These are phyloP conservation scores for Zapornia atra DNA, from an alignment of 2,113 vertebrate species.

Conservation along the genomic window DNA sequence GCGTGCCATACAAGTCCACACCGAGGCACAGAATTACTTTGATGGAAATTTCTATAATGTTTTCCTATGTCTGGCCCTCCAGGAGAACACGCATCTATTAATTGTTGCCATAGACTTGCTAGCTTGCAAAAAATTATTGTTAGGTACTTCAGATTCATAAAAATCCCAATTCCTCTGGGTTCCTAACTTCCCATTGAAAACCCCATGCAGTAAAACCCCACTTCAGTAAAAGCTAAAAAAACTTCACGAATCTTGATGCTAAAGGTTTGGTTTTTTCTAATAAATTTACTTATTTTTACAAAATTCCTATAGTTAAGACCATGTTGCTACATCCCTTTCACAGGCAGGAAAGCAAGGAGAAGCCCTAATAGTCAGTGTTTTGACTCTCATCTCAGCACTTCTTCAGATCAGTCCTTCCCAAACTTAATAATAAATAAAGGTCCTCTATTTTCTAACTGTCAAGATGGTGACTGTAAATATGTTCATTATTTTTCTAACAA, in stretches of 20 bases:
- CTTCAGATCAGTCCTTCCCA: neutral
- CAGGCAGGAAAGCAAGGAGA: neutral
- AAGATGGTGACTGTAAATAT: neutral
- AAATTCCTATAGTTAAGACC: neutral
- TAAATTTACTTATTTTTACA: neutral
- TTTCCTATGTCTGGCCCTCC: neutral
- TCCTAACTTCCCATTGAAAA: neutral
- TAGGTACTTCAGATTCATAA: neutral
- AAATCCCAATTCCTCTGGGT: neutral
- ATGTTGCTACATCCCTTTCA: neutral
- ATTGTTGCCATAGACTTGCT: neutral
- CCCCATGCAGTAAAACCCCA: neutral
- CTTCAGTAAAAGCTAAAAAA: neutral
- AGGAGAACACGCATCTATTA: neutral
- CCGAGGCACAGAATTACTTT: neutral
- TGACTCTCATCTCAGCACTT: neutral
- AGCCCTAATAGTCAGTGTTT: neutral
- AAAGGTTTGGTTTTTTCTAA: neutral
- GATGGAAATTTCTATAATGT: neutral
- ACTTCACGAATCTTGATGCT: neutral
- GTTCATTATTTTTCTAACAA: neutral
- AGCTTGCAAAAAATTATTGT: neutral
- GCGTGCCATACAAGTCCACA: neutral
- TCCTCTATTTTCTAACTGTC: neutral
- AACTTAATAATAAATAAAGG: neutral